Evolutionary conservation across 1,140 invertebrate species (phyloP), one percentile per base, ranked within the genome.

Genomic region (Vanessa tameamea): DNA sequence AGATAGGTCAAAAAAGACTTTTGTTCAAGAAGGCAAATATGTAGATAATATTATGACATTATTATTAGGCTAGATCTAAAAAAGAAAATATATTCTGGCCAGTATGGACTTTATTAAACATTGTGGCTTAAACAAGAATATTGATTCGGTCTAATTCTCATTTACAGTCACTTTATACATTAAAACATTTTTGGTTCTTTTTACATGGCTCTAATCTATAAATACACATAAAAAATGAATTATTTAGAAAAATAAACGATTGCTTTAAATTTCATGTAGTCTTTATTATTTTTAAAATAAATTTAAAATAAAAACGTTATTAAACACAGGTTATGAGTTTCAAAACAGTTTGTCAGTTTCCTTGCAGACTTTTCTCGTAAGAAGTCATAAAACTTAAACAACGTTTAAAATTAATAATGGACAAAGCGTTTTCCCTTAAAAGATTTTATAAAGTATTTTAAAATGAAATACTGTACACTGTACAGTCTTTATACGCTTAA

Each of bases 1-100:
- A 57, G 15, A 72, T 72, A 72, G 70, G 51, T 72, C 70, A 72
- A 64, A 64, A 31, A 14, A 72, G 59, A 23, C 47, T 48, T 64
- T 37, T 31, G 26, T 31, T 61, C 31, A 31, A 37, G 15, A 23
- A 37, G 3, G 31, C 57, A 61, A 37, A 37, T n/a, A n/a, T n/a
- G n/a, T n/a, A 37, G 20, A 4, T 43, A 11, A 14, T 51, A 50
- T 50, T 59, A 37, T 31, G 23, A 31, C 26, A 31, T 31, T 31
- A 31, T 4, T 31, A 31, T 31, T 31, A 31, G 26, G 2, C 26
- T 31, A 6, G 26, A 31, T 31, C 26, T 31, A 31, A 31, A 31
- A 31, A 31, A 31, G 6, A 31, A 31, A 31, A 3, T 4, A 31
- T 31, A 31, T 31, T 6, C 26, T 6, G 6, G 2, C 2, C 26